Conservation (phyloP, 2,888 invertebrate species). For the Steinernema carpocapsae region DNA sequence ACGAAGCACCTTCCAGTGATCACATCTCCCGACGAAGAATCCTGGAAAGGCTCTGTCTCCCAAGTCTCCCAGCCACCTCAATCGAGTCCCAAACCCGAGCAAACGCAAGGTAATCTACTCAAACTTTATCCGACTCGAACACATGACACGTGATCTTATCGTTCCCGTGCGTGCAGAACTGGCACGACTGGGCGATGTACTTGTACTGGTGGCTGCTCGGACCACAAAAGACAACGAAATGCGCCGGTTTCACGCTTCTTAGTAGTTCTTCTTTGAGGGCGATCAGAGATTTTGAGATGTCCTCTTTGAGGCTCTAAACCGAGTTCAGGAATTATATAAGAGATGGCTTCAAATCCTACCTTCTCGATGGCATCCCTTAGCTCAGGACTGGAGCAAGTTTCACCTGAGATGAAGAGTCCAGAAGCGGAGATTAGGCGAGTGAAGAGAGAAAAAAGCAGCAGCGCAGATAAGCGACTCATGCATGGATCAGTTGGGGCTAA, state of each 20-base stretch:
- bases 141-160: slow-evolving; percentile 21
- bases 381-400: slow-evolving; percentile 12
- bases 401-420: neutral
- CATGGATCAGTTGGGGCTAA: slow-evolving; percentile 4
- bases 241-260: neutral
- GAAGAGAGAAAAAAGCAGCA: neutral
- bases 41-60: slow-evolving; percentile 1
- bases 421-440: neutral
- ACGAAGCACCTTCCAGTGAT: slow-evolving; percentile 2
- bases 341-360: neutral
- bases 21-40: neutral
- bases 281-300: neutral
- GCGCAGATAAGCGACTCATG: slow-evolving; percentile 13
- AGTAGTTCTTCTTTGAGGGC: neutral
- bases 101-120: neutral
- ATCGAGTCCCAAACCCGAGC: neutral
- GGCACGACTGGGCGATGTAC: slow-evolving; percentile 29
- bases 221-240: slow-evolving; percentile 13
- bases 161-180: slow-evolving; percentile 19
- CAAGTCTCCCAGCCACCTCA: neutral
- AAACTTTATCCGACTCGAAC: slow-evolving; percentile 20
- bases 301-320: slow-evolving; percentile 4
- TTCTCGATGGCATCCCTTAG: slow-evolving; percentile 3
- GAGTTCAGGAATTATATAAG: neutral
- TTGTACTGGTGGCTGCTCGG: slow-evolving; percentile 11